These are phyloP conservation scores for Promerops cafer DNA, from an alignment of 2,113 vertebrate genomes.

Conservation along the genomic window DNA sequence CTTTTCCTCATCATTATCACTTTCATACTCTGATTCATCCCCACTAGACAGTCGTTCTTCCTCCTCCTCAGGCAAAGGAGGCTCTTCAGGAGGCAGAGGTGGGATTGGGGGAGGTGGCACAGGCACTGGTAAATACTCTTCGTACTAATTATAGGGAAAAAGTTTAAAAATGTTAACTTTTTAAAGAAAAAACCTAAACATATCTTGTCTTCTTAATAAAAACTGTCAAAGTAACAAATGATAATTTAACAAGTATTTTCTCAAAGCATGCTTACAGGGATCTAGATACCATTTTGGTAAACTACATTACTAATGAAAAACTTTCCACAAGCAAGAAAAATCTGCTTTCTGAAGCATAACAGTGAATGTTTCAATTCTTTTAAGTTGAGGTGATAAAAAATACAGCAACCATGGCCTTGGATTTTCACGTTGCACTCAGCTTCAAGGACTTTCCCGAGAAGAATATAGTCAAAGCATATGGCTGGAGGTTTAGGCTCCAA, in stretches of 20 bases:
- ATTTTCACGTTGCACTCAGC: background rate
- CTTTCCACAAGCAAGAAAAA: background rate
- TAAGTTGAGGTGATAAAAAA: background rate
- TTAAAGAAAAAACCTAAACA: fast-evolving
- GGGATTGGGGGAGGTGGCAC: conserved; percentile 79
- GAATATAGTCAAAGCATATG: background rate
- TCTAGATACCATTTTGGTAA: background rate
- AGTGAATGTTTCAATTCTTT: background rate
- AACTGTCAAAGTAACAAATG: background rate
- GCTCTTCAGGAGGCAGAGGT: conserved; percentile 85
- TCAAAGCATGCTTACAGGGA: background rate
- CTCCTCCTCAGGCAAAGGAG: conserved; percentile 86
- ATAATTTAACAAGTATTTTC: background rate
- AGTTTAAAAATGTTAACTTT: background rate
- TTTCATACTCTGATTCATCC: conserved; percentile 94
- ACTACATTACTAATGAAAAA: background rate
- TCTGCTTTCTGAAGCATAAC: background rate
- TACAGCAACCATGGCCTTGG: background rate
- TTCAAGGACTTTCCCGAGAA: background rate
- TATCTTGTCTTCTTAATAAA: background rate
- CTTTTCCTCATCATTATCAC: conserved; percentile 88
- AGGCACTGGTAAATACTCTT: conserved; percentile 74
- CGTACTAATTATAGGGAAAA: conserved; percentile 72
- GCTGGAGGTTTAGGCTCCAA: background rate
- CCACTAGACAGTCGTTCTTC: conserved; percentile 73